Base-by-base conservation (phyloP, 2,797 vertebrate species). In the Bradypodion pumilum region DNA sequence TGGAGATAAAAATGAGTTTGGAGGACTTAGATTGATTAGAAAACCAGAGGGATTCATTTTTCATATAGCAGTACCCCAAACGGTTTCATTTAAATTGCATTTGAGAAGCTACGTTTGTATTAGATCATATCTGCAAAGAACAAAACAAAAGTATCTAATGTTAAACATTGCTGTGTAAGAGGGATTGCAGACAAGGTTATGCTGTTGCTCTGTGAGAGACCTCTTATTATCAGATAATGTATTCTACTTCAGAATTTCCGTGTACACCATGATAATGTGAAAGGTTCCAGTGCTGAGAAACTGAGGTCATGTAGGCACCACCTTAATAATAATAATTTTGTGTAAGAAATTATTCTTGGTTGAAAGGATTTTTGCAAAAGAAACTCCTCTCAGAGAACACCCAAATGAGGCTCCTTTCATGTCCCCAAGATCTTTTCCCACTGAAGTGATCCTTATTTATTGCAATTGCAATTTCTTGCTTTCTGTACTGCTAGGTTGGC, bases 1-100 rank as follows among this genome's bases (percentile, higher is more conserved):
- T 88, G 90, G 88, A 92, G 90, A 93, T 93, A 92, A 92, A 74
- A 86, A 90, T 81, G 83, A 91, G 90, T 92, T 87, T 87, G 81
- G 90, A 88, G 84, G 75, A 65, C 86, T 93, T 88, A 91, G 85
- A 78, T 75, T 84, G 89, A 90, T 74, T 82, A 86, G 83, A 86
- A 92, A 89, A 88, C 78, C 69, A 68, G 56, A 78, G 62, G 88
- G 63, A 90, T 82, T 66, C 21, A 72, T 74, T 86, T 89, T 86
- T 87, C 85, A 86, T 88, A 88, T 77, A 88, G 87, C 79, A 44
- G 88, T 79, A 40, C 59, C 88, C 12, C 72, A 35, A 80, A 80
- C 37, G 49, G 9, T 69, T 80, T 68, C 78, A 69, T 60, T 80
- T 85, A 59, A 80, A 75, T 75, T 68, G n/a, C 42, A 15, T 62